Evolutionary conservation across 2,113 vertebrate genomes (phyloP).

Genomic region (Miniopterus natalensis): DNA sequence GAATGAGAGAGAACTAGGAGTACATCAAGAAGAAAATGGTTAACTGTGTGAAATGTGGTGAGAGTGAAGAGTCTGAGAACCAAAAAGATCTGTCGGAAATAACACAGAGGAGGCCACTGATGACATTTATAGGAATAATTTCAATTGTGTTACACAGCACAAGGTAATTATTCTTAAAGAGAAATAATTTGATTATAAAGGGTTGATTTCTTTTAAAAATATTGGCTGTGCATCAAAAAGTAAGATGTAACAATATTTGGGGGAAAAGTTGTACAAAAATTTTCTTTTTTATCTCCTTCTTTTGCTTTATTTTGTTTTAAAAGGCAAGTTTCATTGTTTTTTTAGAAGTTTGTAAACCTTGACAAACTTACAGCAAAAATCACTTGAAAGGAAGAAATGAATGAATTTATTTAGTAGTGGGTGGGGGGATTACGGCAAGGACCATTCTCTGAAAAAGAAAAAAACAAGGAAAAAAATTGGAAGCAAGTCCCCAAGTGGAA

Average conservation of each 20-base stretch:
- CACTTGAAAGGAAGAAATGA: not conserved
- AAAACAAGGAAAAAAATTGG: not conserved
- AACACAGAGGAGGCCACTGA: not conserved
- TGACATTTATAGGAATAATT: not conserved
- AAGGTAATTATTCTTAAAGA: not conserved
- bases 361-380: not conserved
- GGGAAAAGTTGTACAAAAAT: not conserved
- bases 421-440: not conserved
- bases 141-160: not conserved
- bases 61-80: not conserved
- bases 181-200: not conserved
- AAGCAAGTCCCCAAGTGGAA: not conserved
- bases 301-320: not conserved
- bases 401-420: not conserved
- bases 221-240: not conserved
- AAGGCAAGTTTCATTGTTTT: not conserved
- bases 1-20: not conserved
- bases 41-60: not conserved
- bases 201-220: not conserved
- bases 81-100: accelerated
- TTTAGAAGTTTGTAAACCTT: not conserved
- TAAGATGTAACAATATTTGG: not conserved
- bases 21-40: not conserved
- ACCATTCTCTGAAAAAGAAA: not conserved
- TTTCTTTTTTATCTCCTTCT: not conserved